Base-by-base conservation (phyloP, 2,797 vertebrate genomes). In the Anguilla anguilla region DNA sequence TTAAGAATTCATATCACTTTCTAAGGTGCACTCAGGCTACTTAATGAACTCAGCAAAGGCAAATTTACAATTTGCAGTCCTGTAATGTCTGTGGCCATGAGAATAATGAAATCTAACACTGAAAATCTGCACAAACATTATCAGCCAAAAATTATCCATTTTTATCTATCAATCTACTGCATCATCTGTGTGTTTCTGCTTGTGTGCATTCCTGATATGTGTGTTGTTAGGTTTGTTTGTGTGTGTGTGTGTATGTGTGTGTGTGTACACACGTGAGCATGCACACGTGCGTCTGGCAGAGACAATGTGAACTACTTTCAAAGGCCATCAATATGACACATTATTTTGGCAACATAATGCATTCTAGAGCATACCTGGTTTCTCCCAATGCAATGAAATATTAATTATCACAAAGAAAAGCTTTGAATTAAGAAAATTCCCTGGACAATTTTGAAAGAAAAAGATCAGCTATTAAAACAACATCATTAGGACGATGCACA, bases 391-490 rank as follows among this genome's bases (percentile, higher is more conserved):
- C 85, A 83, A 92, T 91, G 86, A 92, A 92, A 91, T 91, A 92
- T 90, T 93, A 91, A 93, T 89, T 89, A 93, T 88, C 88, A 88
- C 86, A 89, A 90, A 92, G 84, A 92, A 90, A 89, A 87, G 84
- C 90, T 90, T 89, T 89, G 87, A 91, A 92, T 92, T 92, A 92
- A 89, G 89, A 90, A 90, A 86, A 89, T 86, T 92, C 91, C 92
- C 90, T n/a, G 22, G 90, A 87, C 86, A 74, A 61, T 88, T 87
- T 88, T 85, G 86, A 74, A 83, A 90, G 89, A 92, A 90, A 77
- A 91, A 91, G 90, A 90, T 88, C 91, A 90, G 88, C 89, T 91
- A 93, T 91, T 93, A 91, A 92, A 92, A 90, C 90, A 90, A 92
- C 89, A 92, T 92, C 92, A 92, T 93, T 93, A 93, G 86, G 90